phyloP scores from a whole-genome alignment of 2,888 invertebrate species.

The Chrysolina oricalcia region DNA sequence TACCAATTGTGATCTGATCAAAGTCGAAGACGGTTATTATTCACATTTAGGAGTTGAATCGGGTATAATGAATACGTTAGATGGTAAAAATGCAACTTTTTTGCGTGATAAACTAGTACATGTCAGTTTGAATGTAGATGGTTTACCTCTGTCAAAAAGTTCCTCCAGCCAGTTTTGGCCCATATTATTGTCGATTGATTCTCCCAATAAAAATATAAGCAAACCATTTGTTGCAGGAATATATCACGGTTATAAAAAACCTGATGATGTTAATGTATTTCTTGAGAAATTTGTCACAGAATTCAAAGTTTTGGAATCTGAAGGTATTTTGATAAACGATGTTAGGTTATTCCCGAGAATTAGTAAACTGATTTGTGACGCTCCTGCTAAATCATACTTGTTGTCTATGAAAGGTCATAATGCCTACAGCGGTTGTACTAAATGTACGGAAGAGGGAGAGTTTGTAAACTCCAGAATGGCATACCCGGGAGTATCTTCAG shows the following conservation, averaged over 20 bases:
- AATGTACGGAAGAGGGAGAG: slow-evolving; percentile 25
- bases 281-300: slow-evolving; percentile 22
- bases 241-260: slow-evolving; percentile 26
- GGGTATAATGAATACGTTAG: slow-evolving; percentile 21
- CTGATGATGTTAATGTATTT: slow-evolving; percentile 31
- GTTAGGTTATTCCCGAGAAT: slow-evolving; percentile 27
- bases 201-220: slow-evolving; percentile 27
- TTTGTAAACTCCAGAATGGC: slow-evolving; percentile 24
- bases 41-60: slow-evolving; percentile 29
- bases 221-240: slow-evolving; percentile 23
- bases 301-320: slow-evolving; percentile 27
- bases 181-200: slow-evolving; percentile 29
- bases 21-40: slow-evolving; percentile 25
- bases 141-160: slow-evolving; percentile 28
- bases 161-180: slow-evolving; percentile 28
- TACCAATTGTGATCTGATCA: slow-evolving; percentile 25
- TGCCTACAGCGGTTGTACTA: slow-evolving; percentile 24
- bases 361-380: slow-evolving; percentile 28
- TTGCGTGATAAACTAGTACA: slow-evolving; percentile 20
- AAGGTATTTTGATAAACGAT: slow-evolving; percentile 28
- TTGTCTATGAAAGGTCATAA: slow-evolving; percentile 28
- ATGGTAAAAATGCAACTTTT: slow-evolving; percentile 23
- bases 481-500: slow-evolving; percentile 23
- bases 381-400: slow-evolving; percentile 22
- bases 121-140: slow-evolving; percentile 25